A percentile compares a stretch with the other conserved stretches of the same genome.
These are phyloP conservation scores for Isurus oxyrinchus DNA, from an alignment of 2,113 vertebrate genomes.

Conservation along the genomic window DNA sequence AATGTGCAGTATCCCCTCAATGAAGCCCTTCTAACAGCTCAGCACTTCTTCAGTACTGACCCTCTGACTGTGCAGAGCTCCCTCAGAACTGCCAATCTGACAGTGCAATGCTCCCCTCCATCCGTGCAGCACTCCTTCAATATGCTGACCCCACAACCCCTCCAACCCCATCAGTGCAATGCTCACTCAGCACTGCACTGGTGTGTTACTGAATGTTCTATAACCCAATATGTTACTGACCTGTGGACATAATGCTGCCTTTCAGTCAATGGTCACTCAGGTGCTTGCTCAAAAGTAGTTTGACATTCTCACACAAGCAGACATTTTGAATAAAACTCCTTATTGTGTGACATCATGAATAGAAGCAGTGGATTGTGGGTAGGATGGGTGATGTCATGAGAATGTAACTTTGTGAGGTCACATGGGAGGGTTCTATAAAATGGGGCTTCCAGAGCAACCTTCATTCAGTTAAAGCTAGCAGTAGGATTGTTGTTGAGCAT, in stretches of 20 bases:
- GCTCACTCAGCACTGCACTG: neutral
- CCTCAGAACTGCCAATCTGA: no score
- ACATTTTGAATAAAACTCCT: neutral
- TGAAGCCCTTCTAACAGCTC: no score
- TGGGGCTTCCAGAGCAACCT: neutral
- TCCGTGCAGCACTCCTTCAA: no score
- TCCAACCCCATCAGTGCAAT: neutral
- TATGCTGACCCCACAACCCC: no score
- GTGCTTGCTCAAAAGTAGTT: neutral
- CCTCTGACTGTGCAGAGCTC: no score
- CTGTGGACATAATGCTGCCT: neutral
- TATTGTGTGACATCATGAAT: neutral
- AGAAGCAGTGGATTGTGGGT: neutral
- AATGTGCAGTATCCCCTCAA: no score
- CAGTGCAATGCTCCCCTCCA: no score
- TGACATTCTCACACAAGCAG: neutral
- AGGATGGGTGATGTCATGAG: neutral
- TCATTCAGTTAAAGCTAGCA: neutral
- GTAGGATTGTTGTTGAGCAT: neutral
- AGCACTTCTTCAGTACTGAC: no score
- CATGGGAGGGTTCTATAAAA: neutral
- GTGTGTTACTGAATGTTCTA: neutral
- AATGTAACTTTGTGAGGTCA: neutral
- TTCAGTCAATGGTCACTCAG: neutral
- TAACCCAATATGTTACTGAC: neutral